Evolutionary conservation across 2,113 vertebrate species (phyloP).

Genomic region (Stictonetta naevosa): DNA sequence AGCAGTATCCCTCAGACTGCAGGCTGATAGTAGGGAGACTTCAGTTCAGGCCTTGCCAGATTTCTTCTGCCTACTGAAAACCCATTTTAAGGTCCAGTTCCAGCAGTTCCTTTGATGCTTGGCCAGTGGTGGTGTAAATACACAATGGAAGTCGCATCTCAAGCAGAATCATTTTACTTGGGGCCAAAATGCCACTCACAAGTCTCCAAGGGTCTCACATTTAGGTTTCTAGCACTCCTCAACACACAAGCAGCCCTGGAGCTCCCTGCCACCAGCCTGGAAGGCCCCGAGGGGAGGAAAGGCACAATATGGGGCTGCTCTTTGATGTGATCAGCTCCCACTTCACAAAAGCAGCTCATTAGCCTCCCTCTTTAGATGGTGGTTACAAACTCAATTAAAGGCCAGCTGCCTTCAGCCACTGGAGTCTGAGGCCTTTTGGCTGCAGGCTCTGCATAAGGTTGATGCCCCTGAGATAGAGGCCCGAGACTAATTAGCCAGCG

Average conservation of each 20-base stretch:
- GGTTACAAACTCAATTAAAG: neutral
- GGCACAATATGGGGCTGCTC: neutral
- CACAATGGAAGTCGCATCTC: rapidly evolving
- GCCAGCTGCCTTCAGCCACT: neutral
- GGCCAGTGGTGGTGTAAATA: rapidly evolving
- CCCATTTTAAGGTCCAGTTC: neutral
- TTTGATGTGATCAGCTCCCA: neutral
- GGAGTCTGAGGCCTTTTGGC: neutral
- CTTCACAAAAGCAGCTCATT: rapidly evolving
- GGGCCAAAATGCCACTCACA: neutral
- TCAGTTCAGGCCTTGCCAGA: neutral
- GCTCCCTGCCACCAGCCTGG: neutral
- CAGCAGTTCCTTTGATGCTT: neutral
- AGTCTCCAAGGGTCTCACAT: neutral
- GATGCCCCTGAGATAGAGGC: neutral
- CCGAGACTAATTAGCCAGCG: neutral
- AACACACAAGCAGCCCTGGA: neutral
- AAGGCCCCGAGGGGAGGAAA: neutral
- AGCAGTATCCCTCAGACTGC: rapidly evolving
- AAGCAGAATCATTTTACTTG: neutral
- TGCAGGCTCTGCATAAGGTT: neutral
- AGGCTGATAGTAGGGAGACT: neutral
- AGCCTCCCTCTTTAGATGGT: neutral
- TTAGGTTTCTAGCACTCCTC: neutral
- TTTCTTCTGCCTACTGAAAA: neutral